These are phyloP conservation scores for Calameuta idolon DNA, from an alignment of 2,888 invertebrate genomes.

Conservation along the genomic window DNA sequence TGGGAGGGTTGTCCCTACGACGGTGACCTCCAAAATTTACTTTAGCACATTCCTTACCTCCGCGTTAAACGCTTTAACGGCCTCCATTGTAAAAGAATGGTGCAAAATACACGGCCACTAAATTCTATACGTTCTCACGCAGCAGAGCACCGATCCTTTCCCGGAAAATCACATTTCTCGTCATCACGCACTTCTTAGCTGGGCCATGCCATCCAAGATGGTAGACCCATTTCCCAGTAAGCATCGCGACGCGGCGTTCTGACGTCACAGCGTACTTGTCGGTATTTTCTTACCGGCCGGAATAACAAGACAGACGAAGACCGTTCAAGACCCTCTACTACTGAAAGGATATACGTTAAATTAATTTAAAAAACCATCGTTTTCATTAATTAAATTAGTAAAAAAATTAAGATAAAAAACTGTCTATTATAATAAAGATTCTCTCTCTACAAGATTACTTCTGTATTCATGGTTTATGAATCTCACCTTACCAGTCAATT, in stretches of 20 bases:
- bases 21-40: slow-evolving; percentile 48
- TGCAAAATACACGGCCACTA: slow-evolving; percentile 30
- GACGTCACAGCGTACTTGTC: slow-evolving; percentile 21
- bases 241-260: slow-evolving; percentile 15
- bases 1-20: slow-evolving; percentile 46
- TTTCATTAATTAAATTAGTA: not conserved
- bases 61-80: slow-evolving; percentile 87
- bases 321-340: not conserved
- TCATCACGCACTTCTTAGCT: slow-evolving; percentile 54
- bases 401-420: not conserved
- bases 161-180: slow-evolving; percentile 48
- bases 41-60: slow-evolving; percentile 74
- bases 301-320: not conserved
- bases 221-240: slow-evolving; percentile 45
- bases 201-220: slow-evolving; percentile 64
- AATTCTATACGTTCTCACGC: slow-evolving; percentile 40
- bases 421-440: not conserved
- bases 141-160: slow-evolving; percentile 39
- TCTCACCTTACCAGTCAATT: not conserved
- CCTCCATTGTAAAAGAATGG: slow-evolving; percentile 72
- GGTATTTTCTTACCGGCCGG: slow-evolving; percentile 10
- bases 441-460: not conserved
- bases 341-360: not conserved
- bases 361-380: not conserved
- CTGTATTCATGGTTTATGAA: not conserved